Evolutionary conservation across 2,888 invertebrate genomes (phyloP), one percentile per base, ranked within the genome.

Genomic region (Eurytoma adleriae): DNA sequence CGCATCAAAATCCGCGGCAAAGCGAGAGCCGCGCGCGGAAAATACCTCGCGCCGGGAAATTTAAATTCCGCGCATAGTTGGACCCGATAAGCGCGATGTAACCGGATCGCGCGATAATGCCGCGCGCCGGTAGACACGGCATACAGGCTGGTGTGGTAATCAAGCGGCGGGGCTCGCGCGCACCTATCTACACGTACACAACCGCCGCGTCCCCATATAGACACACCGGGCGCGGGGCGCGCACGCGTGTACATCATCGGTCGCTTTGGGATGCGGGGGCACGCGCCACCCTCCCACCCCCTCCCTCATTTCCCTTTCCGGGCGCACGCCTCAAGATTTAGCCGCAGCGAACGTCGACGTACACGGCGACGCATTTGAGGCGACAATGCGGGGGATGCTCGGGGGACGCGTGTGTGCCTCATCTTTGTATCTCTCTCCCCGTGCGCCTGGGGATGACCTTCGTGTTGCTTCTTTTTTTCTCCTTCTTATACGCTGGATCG

Each of bases 211-310:
- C 20, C 13, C 59, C 20, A 48, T 69, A 66, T 24, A 56, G 16
- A 10, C 13, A 62, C 12, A 67, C 14, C 20, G 20, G 16, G 50
- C 40, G 4, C 2, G 5, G 30, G 40, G 50, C 7, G 27, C 52
- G 52, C 48, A 27, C 50, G 50, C 70, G 67, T 50, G 67, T 57
- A 56, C 71, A 66, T 71, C 48, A 78, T 73, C 69, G 74, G 59
- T 79, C 83, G 76, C 81, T 86, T 85, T 83, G 84, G 83, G 85
- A 87, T 87, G 87, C 87, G 83, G 83, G 84, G 83, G 85, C 87
- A 87, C 87, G 87, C 85, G 85, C 85, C 82, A 86, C 59, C 64
- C 50, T 14, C 61, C 27, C 16, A 16, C 72, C 52, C 48, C 14
- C 57, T 57, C 59, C 18, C 80, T 78, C 73, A 73, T 78, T 73